phyloP scores from a whole-genome alignment of 2,113 vertebrate species.

The Puntigrus tetrazona region DNA sequence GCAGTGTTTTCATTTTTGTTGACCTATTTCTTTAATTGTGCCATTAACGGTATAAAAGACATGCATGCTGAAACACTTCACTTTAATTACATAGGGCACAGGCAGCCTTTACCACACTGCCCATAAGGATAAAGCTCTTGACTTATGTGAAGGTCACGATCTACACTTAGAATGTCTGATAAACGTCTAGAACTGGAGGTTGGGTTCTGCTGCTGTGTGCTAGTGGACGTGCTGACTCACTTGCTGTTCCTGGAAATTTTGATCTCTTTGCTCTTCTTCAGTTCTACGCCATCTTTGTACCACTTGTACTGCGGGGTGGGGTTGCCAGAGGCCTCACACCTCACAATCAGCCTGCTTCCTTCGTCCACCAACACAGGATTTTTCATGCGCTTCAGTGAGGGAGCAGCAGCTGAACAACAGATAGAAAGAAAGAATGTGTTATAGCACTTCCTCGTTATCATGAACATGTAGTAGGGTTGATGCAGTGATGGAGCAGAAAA shows the following conservation, averaged over 20 bases:
- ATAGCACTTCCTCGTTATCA: background rate
- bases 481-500: constrained; percentile 9
- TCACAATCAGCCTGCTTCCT: constrained; percentile 86
- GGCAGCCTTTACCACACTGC: background rate
- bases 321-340: constrained; percentile 90
- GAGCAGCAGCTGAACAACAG: constrained; percentile 77
- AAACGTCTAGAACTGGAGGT: background rate
- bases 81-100: constrained; percentile 28
- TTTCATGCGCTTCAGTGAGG: constrained; percentile 90
- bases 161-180: background rate
- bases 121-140: background rate
- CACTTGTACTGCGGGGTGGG: constrained; percentile 88
- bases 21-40: background rate
- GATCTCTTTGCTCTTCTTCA: constrained; percentile 88
- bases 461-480: background rate
- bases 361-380: constrained; percentile 82
- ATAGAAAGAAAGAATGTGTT: constrained; percentile 34
- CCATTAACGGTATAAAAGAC: constrained; percentile 26
- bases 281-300: constrained; percentile 94
- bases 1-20: background rate
- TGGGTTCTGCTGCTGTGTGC: background rate
- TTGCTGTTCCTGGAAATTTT: constrained; percentile 82
- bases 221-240: constrained; percentile 76
- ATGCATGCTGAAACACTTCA: background rate
- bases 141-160: constrained; percentile 22